Evolutionary conservation across 2,888 invertebrate genomes (phyloP), one percentile per base, ranked within the genome.

Genomic region (Corbicula japonica): DNA sequence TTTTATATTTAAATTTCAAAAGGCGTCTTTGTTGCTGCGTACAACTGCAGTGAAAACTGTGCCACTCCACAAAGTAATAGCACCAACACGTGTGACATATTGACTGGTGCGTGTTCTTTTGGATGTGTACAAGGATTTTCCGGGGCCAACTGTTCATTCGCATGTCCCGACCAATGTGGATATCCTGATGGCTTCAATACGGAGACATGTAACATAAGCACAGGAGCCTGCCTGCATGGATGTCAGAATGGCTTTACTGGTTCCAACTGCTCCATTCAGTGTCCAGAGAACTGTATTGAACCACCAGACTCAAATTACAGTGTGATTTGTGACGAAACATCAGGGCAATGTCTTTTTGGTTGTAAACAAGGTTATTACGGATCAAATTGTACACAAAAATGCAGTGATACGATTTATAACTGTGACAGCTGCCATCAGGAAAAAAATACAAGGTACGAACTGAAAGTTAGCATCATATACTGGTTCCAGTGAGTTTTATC

Each of bases 361-460:
- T 66, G 66, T 26, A 23, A 38, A 12, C 23, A 54, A 18, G 66
- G 66, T 18, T 66, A 23, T 54, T 28, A 38, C n/a, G 54, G 66
- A 8, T 10, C 10, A 4, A 66, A 52, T 8, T 66, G 66, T 66
- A 28, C 66, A 12, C 12, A 10, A 21, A 52, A 66, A 28, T 66
- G 66, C 54, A 34, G 34, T 15, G 28, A 0, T 5, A 38, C 23
- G 26, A 6, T 52, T 1, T 23, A n/a, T 26, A 4, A 30, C 23
- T 18, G 34, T 18, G 15, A 23, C 4, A 50, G 50, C 8, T 50
- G 32, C n/a, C 28, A n/a, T 28, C 6, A 32, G 56, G 34, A 21
- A 35, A 21, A n/a, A 10, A 15, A 56, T 35, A 56, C 21, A 56
- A 34, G 12, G 50, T 46, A 26, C 50, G 63, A 10, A 26, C 34